These are phyloP conservation scores for Martes martes DNA, from an alignment of 2,113 vertebrate genomes.

Conservation along the genomic window DNA sequence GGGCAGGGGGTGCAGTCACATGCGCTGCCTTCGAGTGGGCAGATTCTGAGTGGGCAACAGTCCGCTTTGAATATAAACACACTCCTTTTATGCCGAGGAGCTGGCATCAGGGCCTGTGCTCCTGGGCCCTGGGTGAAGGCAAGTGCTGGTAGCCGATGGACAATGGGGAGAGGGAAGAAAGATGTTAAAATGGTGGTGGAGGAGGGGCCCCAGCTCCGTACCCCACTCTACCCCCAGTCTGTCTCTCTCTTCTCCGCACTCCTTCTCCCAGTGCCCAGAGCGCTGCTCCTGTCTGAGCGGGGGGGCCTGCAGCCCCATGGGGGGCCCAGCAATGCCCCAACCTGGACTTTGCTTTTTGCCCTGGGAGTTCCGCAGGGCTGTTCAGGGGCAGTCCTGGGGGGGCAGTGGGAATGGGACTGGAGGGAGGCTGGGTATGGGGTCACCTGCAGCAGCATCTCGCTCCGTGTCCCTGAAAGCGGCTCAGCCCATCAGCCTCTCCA, in stretches of 20 bases:
- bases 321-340: background rate
- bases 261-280: background rate
- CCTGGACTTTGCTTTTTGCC: background rate
- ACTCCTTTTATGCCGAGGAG: background rate
- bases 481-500: background rate
- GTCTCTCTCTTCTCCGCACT: background rate
- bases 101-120: background rate
- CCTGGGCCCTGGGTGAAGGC: background rate
- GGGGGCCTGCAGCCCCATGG: rapidly evolving
- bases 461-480: background rate
- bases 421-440: background rate
- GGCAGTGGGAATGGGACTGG: background rate
- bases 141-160: background rate
- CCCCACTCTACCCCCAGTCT: rapidly evolving
- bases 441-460: background rate
- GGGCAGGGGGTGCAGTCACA: constrained; percentile 48
- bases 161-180: background rate
- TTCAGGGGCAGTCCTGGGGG: background rate
- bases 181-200: background rate
- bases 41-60: constrained; percentile 38
- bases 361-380: background rate
- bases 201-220: background rate
- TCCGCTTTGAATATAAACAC: constrained; percentile 18
- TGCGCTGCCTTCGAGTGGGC: constrained; percentile 43
- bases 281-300: background rate